Conservation (phyloP, 2,797 vertebrate species). For the Sarcophilus harrisii region DNA sequence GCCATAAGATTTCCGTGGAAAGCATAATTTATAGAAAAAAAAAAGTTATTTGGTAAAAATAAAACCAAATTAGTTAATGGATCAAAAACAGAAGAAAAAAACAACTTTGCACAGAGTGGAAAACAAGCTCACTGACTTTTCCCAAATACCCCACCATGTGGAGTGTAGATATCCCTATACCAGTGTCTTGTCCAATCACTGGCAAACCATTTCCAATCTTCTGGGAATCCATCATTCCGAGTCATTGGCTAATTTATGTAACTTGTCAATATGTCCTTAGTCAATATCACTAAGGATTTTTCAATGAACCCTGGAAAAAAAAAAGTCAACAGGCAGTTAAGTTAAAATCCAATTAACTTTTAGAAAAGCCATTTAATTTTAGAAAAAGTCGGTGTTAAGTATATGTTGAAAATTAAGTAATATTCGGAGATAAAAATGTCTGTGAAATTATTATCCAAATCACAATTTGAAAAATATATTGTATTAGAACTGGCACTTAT, state of each 20-base stretch:
- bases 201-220: conserved; percentile 92
- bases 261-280: conserved; percentile 85
- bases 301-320: conserved; percentile 89
- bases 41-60: conserved; percentile 76
- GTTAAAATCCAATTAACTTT: conserved; percentile 79
- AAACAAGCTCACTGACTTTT: conserved; percentile 99
- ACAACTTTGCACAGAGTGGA: conserved; percentile 93
- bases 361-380: conserved; percentile 57
- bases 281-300: conserved; percentile 88
- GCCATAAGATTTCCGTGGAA: conserved; percentile 93
- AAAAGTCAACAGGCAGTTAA: conserved; percentile 87
- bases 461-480: neutral
- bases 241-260: conserved; percentile 93
- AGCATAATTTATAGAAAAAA: conserved; percentile 53
- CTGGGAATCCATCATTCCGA: conserved; percentile 88
- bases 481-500: conserved; percentile 6
- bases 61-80: conserved; percentile 80
- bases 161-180: conserved; percentile 94
- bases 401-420: conserved; percentile 25
- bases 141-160: conserved; percentile 97
- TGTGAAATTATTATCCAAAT: conserved; percentile 26
- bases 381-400: conserved; percentile 35
- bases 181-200: conserved; percentile 95
- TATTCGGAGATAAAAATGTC: conserved; percentile 43
- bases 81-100: conserved; percentile 79